Base-by-base conservation (phyloP, 2,797 vertebrate genomes). In the Sandelia bainsii region DNA sequence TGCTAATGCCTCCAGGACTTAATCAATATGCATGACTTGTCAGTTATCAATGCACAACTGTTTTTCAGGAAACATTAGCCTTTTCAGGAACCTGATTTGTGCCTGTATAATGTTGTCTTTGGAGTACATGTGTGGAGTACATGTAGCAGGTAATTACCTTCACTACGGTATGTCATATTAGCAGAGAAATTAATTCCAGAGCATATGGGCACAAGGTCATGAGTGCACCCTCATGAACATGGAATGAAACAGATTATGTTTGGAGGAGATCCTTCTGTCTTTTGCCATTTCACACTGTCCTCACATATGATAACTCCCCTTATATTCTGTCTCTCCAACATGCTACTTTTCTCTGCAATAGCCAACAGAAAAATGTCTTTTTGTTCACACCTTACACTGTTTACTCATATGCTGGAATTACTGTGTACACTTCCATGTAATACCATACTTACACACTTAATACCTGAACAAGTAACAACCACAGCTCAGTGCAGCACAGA, bases 21-120 rank as follows among this genome's bases (percentile, higher is more conserved):
- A 77, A 93, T 93, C 91, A 88, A 92, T 91, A 89, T 87, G 82
- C 87, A 87, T 83, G 84, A 88, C 80, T 90, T 77, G 84, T 90
- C 86, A 72, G 81, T 86, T 92, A 87, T 92, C 89, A 89, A 83
- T 78, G 69, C 80, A 65, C 6, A 42, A 78, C 79, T 83, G 85
- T 42, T 60, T 87, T 90, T 83, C 77, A 87, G 68, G 81, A 87
- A 88, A 90, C 83, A 67, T 83, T 73, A 79, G 80, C 80, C 67
- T 49, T 73, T 69, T 45, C 72, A 23, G 5, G 53, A 75, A 75
- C 32, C 66, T 79, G 83, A 81, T 83, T 87, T 81, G 72, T 79
- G 82, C 75, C 72, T 69, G 74, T 83, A 86, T 79, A 67, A 78
- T 69, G 56, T 63, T n/a, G 20, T 84, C 65, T 58, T 52, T 69